Conservation (phyloP, 1,140 invertebrate genomes). For the Olivierus martensii region DNA sequence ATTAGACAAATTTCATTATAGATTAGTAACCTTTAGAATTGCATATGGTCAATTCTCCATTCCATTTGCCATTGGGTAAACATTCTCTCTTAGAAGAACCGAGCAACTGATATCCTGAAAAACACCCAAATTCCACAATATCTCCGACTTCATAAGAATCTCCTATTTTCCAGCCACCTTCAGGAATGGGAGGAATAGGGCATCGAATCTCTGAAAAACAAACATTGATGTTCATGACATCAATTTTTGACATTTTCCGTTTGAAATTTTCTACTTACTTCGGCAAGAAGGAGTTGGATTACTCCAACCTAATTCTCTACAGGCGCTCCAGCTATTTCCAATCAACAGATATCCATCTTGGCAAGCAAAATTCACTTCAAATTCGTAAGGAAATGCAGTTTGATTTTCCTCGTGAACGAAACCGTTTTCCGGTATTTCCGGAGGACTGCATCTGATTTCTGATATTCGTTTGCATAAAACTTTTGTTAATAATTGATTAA, state of each 20-base stretch:
- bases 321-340: conserved; percentile 8
- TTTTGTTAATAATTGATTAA: too few relatives aligned
- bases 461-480: too few relatives aligned
- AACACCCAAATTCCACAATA: conserved; percentile 7
- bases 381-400: conserved; percentile 2
- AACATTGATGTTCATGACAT: too few relatives aligned
- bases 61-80: conserved; percentile 10
- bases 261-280: conserved; percentile 7
- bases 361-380: conserved; percentile 6
- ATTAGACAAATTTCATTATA: too few relatives aligned
- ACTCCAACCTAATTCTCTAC: conserved; percentile 1
- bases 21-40: conserved; percentile 3
- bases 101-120: conserved; percentile 1
- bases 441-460: conserved; percentile 2
- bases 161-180: conserved; percentile 1
- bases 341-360: conserved; percentile 2
- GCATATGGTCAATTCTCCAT: conserved; percentile 4
- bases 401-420: conserved; percentile 6
- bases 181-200: conserved; percentile 4
- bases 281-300: background rate
- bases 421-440: conserved; percentile 1
- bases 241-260: too few relatives aligned
- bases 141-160: conserved; percentile 1
- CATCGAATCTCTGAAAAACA: conserved; percentile 3
- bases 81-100: conserved; percentile 10